Evolutionary conservation across 2,113 vertebrate genomes (phyloP).

Genomic region (Hemiscyllium ocellatum): DNA sequence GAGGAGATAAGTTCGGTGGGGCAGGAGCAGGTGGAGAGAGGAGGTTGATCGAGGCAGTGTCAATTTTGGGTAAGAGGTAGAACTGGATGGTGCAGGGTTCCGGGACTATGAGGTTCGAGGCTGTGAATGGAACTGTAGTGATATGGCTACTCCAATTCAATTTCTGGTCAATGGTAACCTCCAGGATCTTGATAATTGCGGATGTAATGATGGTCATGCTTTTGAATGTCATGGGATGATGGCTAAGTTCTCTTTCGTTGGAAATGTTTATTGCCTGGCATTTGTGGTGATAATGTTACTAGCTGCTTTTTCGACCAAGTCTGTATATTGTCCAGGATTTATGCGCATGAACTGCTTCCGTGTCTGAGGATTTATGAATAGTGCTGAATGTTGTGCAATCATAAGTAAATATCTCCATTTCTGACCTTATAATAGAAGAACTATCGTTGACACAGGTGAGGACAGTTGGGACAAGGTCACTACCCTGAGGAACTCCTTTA

Average conservation of each 20-base stretch:
- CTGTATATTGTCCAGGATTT: not conserved
- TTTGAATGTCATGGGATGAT: not conserved
- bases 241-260: not conserved
- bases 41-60: too few relatives aligned
- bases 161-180: not conserved
- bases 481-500: not conserved
- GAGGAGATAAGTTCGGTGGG: too few relatives aligned
- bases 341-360: not conserved
- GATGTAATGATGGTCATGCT: not conserved
- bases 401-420: not conserved
- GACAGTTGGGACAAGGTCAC: not conserved
- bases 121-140: too few relatives aligned
- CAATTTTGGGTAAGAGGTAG: too few relatives aligned
- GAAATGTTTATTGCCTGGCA: not conserved
- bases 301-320: not conserved
- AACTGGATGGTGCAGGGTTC: too few relatives aligned
- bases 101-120: too few relatives aligned
- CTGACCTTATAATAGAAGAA: not conserved
- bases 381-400: not conserved
- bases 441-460: not conserved
- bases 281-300: not conserved
- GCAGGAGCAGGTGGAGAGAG: too few relatives aligned
- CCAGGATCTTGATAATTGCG: not conserved
- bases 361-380: not conserved
- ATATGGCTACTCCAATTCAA: not conserved